These are phyloP conservation scores for Ageneiosus marmoratus DNA, from an alignment of 2,113 vertebrate genomes.

Conservation along the genomic window DNA sequence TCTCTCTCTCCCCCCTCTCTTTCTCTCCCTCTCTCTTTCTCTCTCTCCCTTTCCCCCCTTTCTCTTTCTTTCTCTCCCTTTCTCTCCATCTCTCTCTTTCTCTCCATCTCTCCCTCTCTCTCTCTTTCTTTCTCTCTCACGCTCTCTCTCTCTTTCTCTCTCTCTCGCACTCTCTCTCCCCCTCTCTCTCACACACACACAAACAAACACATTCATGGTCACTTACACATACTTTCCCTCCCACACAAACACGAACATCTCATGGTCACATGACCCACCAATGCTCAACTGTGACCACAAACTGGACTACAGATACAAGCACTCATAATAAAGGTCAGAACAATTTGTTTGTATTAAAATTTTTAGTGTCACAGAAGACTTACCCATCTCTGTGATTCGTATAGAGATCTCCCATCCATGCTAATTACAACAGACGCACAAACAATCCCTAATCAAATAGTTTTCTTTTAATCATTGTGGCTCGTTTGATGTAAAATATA, in stretches of 20 bases:
- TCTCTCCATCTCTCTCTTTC: constrained; percentile 4
- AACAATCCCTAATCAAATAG: background rate
- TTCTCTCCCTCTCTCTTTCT: constrained; percentile 10
- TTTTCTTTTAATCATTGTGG: background rate
- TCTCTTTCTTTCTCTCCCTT: constrained; percentile 4
- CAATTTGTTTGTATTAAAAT: background rate
- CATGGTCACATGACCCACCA: background rate
- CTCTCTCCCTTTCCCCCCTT: constrained; percentile 3
- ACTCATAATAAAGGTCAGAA: background rate
- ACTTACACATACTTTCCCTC: background rate
- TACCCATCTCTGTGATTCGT: background rate
- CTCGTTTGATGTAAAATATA: background rate
- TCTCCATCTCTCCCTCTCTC: constrained; percentile 6
- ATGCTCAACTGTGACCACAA: background rate
- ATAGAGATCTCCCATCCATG: background rate
- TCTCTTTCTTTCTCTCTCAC: constrained; percentile 17
- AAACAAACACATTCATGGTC: constrained; percentile 30
- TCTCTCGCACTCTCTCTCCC: constrained; percentile 20
- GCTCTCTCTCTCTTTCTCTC: constrained; percentile 9
- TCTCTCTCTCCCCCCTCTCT: constrained; percentile 11
- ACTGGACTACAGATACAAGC: too few relatives aligned
- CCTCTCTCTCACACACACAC: background rate
- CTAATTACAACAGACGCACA: background rate
- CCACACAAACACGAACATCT: background rate
- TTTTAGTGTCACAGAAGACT: background rate